These are phyloP conservation scores for Peucedramus taeniatus DNA, from an alignment of 2,113 vertebrate genomes.

Conservation along the genomic window DNA sequence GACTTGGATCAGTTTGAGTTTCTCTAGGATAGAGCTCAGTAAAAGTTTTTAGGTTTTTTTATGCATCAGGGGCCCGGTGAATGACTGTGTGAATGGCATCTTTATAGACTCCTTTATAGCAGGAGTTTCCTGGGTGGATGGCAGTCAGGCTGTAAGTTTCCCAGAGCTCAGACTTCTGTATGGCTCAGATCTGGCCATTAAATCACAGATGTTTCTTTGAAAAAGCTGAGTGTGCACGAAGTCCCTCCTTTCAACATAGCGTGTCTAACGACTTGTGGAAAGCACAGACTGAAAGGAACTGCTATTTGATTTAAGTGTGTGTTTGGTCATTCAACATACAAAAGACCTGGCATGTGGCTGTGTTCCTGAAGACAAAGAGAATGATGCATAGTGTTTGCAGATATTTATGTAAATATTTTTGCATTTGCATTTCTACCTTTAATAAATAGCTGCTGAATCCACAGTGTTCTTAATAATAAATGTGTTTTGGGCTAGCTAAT, in stretches of 20 bases:
- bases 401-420: conserved; percentile 32
- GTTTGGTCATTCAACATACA: conserved; percentile 28
- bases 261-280: conserved; percentile 45
- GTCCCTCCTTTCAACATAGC: conserved; percentile 25
- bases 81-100: conserved; percentile 7
- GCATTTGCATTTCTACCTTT: conserved; percentile 16
- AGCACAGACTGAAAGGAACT: background rate
- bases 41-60: conserved; percentile 12
- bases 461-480: background rate
- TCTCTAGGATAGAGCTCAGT: background rate
- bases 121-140: conserved; percentile 47
- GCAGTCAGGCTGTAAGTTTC: conserved; percentile 31
- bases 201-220: conserved; percentile 62
- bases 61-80: background rate
- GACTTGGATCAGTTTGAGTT: background rate
- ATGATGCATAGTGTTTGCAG: background rate
- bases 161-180: conserved; percentile 39
- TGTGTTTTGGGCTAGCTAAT: background rate
- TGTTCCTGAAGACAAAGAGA: conserved; percentile 30
- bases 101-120: conserved; percentile 51
- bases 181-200: conserved; percentile 46
- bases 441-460: background rate
- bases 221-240: conserved; percentile 47
- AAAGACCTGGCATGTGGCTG: background rate
- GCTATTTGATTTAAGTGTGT: conserved; percentile 23